Evolutionary conservation across 64 coral and sea anemone genomes (phyloP).

Genomic region (Anthopleura sola): DNA sequence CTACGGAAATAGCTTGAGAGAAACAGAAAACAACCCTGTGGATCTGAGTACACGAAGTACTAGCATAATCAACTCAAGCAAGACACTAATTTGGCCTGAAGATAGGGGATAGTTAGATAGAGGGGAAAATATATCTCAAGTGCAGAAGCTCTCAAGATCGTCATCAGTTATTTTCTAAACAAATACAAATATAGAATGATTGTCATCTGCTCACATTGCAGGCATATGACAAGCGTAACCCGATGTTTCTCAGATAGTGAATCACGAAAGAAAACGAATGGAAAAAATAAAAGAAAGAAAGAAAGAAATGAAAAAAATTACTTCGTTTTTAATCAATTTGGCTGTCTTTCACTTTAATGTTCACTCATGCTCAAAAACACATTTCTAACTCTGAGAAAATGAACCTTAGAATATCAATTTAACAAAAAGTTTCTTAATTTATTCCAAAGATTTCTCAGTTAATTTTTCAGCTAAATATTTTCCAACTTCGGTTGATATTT

Average conservation of each 20-base stretch:
- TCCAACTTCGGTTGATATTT: background rate
- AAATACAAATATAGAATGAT: background rate
- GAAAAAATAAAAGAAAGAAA: background rate
- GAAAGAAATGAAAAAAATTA: background rate
- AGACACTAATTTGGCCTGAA: background rate
- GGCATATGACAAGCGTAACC: background rate
- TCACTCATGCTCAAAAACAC: too few species aligned
- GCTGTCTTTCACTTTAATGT: too few species aligned
- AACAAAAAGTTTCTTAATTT: background rate
- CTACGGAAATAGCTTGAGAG: background rate
- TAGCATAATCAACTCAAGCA: background rate
- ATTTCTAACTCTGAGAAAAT: background rate
- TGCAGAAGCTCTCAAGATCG: background rate
- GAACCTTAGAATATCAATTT: background rate
- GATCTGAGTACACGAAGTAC: background rate
- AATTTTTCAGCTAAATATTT: background rate
- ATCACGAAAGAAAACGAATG: background rate
- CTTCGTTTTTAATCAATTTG: background rate
- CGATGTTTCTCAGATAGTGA: background rate
- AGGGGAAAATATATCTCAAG: background rate
- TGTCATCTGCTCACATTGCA: background rate
- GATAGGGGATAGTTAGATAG: background rate
- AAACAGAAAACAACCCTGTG: background rate
- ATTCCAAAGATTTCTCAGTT: background rate
- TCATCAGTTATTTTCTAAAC: background rate